Evolutionary conservation across 2,113 vertebrate genomes (phyloP).

Genomic region (Rhea americana): DNA sequence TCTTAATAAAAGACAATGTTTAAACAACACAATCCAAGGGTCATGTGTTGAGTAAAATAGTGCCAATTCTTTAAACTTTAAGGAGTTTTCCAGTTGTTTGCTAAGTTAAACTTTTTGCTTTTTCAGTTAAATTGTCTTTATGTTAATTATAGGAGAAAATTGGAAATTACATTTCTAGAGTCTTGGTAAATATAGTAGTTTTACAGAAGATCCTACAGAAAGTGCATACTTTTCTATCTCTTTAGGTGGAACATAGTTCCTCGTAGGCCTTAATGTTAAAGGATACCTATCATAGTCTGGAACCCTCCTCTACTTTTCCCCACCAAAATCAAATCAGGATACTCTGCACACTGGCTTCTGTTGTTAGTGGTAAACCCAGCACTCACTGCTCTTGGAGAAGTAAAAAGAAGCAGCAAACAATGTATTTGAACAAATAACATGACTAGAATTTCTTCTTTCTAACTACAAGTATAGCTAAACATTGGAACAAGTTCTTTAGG

Average conservation of each 20-base stretch:
- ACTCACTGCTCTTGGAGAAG: not conserved
- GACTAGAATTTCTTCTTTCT: not conserved
- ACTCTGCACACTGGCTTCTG: not conserved
- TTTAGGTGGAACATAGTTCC: not conserved
- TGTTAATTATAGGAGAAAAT: not conserved
- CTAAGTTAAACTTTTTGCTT: not conserved
- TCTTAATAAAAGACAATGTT: not conserved
- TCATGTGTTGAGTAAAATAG: not conserved
- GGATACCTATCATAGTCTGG: not conserved
- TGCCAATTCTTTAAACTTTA: not conserved
- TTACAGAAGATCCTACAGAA: not conserved
- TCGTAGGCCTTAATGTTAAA: not conserved
- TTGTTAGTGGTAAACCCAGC: not conserved
- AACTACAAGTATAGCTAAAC: not conserved
- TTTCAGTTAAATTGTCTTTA: not conserved
- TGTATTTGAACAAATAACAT: not conserved
- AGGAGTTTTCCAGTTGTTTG: not conserved
- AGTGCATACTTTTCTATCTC: not conserved
- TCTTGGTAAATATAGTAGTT: not conserved
- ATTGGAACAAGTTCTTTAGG: not conserved
- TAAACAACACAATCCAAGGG: not conserved
- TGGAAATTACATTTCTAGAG: not conserved
- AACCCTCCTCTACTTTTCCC: not conserved
- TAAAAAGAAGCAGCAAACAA: not conserved
- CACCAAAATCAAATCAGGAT: not conserved